Evolutionary conservation across 2,113 vertebrate species (phyloP), one percentile per base, ranked within the genome.

Genomic region (Xenopus laevis): DNA sequence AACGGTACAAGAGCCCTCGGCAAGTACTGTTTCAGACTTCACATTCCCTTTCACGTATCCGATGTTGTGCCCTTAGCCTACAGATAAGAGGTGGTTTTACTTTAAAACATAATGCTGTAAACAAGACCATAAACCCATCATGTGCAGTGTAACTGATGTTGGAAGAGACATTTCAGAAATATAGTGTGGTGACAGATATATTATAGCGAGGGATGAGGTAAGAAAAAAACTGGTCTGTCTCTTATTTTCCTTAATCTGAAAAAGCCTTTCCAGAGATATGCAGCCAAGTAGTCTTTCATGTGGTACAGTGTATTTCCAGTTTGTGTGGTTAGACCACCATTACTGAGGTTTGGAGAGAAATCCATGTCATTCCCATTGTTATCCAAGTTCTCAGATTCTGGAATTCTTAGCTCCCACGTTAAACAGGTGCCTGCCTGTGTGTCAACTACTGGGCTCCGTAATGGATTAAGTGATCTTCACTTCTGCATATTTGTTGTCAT

Each of bases 311-410:
- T 59, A 74, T 74, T 74, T 74, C 45, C 57, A 74, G 72, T 74
- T 60, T 45, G 67, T 74, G 72, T 68, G 72, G 72, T 74, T 57
- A 61, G 72, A 74, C 55, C 72, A 67, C 72, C 72, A 74, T 68
- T 68, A 68, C 65, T 52, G 65, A 74, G 72, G 57, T 68, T 74
- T 61, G 65, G 40, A 68, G 8, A 18, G 21, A 55, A 74, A 55
- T 74, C 64, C 64, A 30, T 27, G 62, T 59, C 59, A 13, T 63
- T 74, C 30, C 71, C 45, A 61, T 74, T 67, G 53, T 59, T 70
- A 23, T 74, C 45, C 59, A 11, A 74, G 17, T 40, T 68, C 58
- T 33, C 50, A 50, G 15, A 27, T 57, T 66, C 64, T 23, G 72
- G 72, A 74, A 68, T 74, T 60, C 64, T 30, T 5, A 11, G 55